phyloP scores from a whole-genome alignment of 2,113 vertebrate species.

The Hydrolagus affinis region DNA sequence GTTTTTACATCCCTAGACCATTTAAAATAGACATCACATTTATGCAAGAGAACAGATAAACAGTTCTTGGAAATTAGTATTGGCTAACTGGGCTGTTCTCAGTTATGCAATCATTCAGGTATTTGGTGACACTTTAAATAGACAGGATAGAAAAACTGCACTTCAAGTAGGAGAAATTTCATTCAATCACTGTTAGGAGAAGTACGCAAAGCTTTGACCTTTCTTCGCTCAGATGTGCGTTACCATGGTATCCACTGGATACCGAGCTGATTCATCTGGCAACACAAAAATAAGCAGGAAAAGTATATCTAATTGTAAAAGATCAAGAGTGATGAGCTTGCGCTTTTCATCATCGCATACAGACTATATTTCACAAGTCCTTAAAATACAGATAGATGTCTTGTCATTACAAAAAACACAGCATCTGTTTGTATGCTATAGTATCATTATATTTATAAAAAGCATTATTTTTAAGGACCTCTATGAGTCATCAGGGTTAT shows the following conservation, averaged over 20 bases:
- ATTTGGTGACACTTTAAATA: background rate
- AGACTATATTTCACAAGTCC: background rate
- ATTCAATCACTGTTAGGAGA: background rate
- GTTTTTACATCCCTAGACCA: background rate
- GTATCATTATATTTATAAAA: no score
- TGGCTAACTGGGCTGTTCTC: background rate
- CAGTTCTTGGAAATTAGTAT: background rate
- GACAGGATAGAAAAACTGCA: background rate
- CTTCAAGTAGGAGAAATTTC: background rate
- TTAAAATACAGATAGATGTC: background rate
- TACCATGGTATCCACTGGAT: conserved; percentile 10
- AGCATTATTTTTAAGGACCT: no score
- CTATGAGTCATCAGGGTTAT: no score
- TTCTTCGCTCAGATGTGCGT: conserved; percentile 2
- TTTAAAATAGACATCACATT: background rate
- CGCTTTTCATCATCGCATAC: background rate
- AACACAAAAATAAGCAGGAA: conserved; percentile 8
- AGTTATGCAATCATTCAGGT: background rate
- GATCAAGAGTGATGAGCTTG: background rate
- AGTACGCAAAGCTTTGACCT: conserved; percentile 17
- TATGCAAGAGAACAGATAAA: background rate
- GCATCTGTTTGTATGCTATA: no score
- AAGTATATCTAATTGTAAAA: background rate
- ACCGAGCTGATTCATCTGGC: conserved; percentile 3
- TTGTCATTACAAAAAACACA: no score